These are phyloP conservation scores for Plodia interpunctella DNA, from an alignment of 1,140 invertebrate species.

Conservation along the genomic window DNA sequence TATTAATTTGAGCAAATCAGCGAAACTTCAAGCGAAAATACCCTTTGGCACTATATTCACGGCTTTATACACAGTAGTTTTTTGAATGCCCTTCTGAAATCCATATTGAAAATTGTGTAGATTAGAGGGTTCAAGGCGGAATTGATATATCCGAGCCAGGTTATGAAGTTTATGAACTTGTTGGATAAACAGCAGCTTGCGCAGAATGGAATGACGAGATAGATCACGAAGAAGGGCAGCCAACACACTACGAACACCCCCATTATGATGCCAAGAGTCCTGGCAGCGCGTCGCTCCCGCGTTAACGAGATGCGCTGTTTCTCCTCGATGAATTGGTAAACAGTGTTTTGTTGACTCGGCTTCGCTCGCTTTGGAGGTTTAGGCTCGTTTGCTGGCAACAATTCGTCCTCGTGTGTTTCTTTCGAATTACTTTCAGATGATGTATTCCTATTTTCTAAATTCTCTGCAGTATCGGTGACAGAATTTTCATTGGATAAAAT, in stretches of 20 bases:
- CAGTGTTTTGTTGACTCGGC: slow-evolving; percentile 77
- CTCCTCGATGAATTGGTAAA: slow-evolving; percentile 95
- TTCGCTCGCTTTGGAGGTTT: slow-evolving; percentile 42
- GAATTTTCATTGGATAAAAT: slow-evolving; percentile 81
- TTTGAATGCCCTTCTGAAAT: slow-evolving; percentile 96
- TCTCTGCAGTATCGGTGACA: slow-evolving; percentile 78
- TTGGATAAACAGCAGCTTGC: slow-evolving; percentile 86
- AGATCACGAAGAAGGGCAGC: slow-evolving; percentile 97
- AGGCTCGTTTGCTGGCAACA: slow-evolving; percentile 52
- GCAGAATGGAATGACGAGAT: slow-evolving; percentile 94
- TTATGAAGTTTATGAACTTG: slow-evolving; percentile 91
- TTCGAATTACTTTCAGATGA: slow-evolving; percentile 71
- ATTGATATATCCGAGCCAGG: slow-evolving; percentile 98
- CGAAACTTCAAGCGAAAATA: slow-evolving; percentile 29
- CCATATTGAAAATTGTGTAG: slow-evolving; percentile 98
- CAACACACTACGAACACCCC: slow-evolving; percentile 97
- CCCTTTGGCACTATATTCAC: slow-evolving; percentile 54
- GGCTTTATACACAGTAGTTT: slow-evolving; percentile 85
- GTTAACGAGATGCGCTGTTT: slow-evolving; percentile 95
- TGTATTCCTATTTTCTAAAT: slow-evolving; percentile 59
- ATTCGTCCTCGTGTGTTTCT: slow-evolving; percentile 62
- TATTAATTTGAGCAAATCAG: slow-evolving; percentile 59
- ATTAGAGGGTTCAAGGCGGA: slow-evolving; percentile 98
- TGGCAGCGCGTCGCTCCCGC: slow-evolving; percentile 93
- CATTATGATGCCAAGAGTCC: slow-evolving; percentile 96